Conservation (phyloP, 2,113 vertebrate species). For the Sebastes schlegelii region DNA sequence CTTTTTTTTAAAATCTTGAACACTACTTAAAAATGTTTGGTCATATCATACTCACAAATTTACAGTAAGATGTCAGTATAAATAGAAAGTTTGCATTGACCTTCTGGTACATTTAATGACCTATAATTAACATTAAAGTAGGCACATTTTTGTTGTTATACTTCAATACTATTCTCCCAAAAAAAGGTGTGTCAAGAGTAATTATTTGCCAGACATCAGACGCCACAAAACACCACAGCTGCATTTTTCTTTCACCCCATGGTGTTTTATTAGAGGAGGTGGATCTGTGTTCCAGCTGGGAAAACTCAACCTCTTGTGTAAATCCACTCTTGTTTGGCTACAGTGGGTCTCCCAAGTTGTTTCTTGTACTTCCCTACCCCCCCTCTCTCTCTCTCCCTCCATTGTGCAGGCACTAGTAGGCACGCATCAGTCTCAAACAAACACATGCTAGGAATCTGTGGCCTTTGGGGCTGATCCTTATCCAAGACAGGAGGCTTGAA, state of each 20-base stretch:
- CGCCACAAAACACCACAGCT: conserved; percentile 8
- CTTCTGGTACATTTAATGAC: conserved; percentile 5
- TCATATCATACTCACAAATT: no score
- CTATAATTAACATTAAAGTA: not conserved
- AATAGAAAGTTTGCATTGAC: conserved; percentile 27
- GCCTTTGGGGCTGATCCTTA: conserved; percentile 55
- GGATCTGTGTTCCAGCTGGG: conserved; percentile 67
- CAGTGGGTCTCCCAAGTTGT: conserved; percentile 43
- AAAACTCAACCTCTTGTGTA: conserved; percentile 42
- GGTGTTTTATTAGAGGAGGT: conserved; percentile 58
- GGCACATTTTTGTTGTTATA: not conserved
- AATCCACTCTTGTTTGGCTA: conserved; percentile 39
- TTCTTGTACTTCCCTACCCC: conserved; percentile 15
- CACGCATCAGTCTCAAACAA: conserved; percentile 62
- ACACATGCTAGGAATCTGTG: conserved; percentile 41
- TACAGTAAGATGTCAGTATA: no score
- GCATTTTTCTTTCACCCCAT: conserved; percentile 33
- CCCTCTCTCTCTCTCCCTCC: conserved; percentile 58
- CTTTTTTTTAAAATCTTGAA: no score
- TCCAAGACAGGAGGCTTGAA: not conserved
- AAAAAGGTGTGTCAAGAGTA: conserved; percentile 15
- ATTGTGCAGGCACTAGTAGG: conserved; percentile 62
- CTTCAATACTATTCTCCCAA: not conserved
- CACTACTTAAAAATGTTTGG: no score
- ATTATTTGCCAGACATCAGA: conserved; percentile 28